Evolutionary conservation across 1,140 invertebrate genomes (phyloP).

Genomic region (Acyrthosiphon pisum): DNA sequence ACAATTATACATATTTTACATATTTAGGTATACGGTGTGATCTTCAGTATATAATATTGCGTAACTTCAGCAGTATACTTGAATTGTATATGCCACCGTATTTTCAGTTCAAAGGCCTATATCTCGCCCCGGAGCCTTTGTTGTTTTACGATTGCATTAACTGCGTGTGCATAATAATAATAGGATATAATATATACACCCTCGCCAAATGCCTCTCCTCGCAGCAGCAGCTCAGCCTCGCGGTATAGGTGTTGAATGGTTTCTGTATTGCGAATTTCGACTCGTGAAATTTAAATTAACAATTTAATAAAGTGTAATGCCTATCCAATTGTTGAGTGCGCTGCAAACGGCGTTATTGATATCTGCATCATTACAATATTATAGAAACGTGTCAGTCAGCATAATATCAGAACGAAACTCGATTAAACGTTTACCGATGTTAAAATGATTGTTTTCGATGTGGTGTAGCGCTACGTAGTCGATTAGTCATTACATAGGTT

Average conservation of each 20-base stretch:
- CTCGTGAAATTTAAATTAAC: not conserved
- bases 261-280: not conserved
- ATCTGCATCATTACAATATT: not conserved
- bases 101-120: slow-evolving; percentile 12
- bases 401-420: no score
- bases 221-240: no score
- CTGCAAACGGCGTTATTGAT: not conserved
- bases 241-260: not conserved
- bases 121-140: not conserved
- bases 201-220: not conserved
- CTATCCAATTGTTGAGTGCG: not conserved
- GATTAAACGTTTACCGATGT: no score
- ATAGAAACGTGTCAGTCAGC: no score
- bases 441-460: no score
- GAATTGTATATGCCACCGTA: not conserved
- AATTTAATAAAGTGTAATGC: not conserved
- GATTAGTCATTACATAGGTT: no score
- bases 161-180: not conserved
- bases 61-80: not conserved
- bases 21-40: not conserved
- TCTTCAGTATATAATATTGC: not conserved
- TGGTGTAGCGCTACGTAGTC: no score
- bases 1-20: no score
- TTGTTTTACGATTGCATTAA: slow-evolving; percentile 12
- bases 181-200: not conserved